Conservation (phyloP, 2,113 vertebrate species). For the Sminthopsis crassicaudata region DNA sequence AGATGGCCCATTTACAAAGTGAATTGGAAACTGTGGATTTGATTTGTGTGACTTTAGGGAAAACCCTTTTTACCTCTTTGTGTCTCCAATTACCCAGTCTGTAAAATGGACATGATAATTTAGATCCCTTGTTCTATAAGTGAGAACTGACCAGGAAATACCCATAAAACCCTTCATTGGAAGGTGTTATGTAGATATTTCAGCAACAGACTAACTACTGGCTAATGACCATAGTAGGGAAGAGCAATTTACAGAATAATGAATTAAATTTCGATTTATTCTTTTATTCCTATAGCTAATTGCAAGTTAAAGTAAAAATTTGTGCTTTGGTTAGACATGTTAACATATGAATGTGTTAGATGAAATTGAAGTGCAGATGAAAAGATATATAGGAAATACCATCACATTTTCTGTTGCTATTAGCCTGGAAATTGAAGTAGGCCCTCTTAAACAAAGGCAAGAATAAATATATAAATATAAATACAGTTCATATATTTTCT, state of each 20-base stretch:
- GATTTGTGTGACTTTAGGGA: neutral
- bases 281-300: conserved; percentile 15
- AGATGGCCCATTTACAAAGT: conserved; percentile 5
- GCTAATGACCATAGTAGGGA: neutral
- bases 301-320: conserved; percentile 22
- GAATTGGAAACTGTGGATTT: neutral
- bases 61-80: neutral
- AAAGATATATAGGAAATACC: conserved; percentile 60
- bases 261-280: conserved; percentile 21
- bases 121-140: conserved; percentile 10
- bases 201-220: neutral
- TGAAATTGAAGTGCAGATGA: conserved; percentile 4
- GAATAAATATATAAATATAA: conserved; percentile 60
- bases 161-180: neutral
- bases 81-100: conserved; percentile 8
- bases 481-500: neutral
- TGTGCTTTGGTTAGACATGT: neutral
- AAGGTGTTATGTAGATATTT: neutral
- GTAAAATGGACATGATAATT: conserved; percentile 39
- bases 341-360: neutral
- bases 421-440: neutral
- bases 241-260: conserved; percentile 2
- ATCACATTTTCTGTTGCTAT: conserved; percentile 13
- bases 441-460: conserved; percentile 34
- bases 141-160: neutral